Percentiles rank a stretch among this genome's conserved stretches.
These are phyloP conservation scores for Tolypeutes matacus DNA, from an alignment of 2,797 vertebrate species.

Conservation along the genomic window DNA sequence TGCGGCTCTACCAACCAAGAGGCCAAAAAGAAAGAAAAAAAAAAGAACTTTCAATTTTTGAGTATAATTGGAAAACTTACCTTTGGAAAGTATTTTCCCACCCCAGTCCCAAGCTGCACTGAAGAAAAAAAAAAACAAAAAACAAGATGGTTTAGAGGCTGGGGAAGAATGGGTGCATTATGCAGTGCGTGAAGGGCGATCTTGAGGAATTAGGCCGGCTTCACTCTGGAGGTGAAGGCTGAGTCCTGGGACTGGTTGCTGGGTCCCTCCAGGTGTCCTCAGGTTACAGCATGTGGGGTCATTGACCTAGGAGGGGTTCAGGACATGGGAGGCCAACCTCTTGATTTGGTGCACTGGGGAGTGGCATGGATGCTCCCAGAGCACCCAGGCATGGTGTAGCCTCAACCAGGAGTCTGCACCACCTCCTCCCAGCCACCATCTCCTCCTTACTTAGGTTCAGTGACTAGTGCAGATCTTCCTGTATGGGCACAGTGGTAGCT, in stretches of 20 bases:
- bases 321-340: background rate
- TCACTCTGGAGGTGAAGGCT: conserved; percentile 12
- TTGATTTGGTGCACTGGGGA: background rate
- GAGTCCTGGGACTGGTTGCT: background rate
- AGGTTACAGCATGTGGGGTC: background rate
- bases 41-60: conserved; percentile 86
- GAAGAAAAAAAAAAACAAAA: conserved; percentile 30
- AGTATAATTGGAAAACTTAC: conserved; percentile 90
- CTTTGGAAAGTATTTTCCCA: conserved; percentile 89
- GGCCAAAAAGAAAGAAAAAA: conserved; percentile 85
- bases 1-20: conserved; percentile 79
- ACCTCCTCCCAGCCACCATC: background rate
- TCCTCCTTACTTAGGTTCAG: too few species aligned
- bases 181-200: conserved; percentile 69
- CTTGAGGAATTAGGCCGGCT: conserved; percentile 74
- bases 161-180: conserved; percentile 86
- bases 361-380: background rate
- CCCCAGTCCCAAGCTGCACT: conserved; percentile 77
- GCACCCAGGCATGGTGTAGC: too few species aligned
- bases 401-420: too few species aligned
- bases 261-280: conserved; percentile 63
- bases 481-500: background rate
- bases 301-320: background rate
- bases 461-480: background rate
- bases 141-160: conserved; percentile 78